These are phyloP conservation scores for Latheticus oryzae DNA, from an alignment of 2,888 invertebrate species.

Conservation along the genomic window DNA sequence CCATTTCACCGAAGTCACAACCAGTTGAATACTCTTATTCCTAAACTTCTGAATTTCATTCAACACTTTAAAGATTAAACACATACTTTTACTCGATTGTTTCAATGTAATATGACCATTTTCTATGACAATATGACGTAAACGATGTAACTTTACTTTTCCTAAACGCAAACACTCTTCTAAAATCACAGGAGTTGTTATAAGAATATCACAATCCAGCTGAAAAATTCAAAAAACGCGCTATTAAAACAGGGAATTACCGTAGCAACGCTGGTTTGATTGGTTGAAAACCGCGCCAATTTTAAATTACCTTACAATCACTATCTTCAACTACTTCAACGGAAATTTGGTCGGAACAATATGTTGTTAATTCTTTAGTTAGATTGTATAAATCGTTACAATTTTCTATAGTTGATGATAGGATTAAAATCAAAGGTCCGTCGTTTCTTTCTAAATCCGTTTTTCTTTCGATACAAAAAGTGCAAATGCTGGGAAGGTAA, in stretches of 20 bases:
- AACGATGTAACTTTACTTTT: slow-evolving; percentile 12
- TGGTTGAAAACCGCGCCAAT: no score
- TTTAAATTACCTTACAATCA: no score
- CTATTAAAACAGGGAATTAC: background rate
- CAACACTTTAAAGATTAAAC: slow-evolving; percentile 7
- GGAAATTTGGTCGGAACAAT: background rate
- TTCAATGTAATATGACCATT: slow-evolving; percentile 15
- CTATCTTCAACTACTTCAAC: no score
- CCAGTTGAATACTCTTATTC: slow-evolving; percentile 17
- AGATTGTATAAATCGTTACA: slow-evolving; percentile 4
- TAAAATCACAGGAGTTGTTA: slow-evolving; percentile 13
- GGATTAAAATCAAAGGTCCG: slow-evolving; percentile 17
- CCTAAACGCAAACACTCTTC: slow-evolving; percentile 7
- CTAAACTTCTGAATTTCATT: slow-evolving; percentile 4
- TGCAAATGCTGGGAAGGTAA: slow-evolving; percentile 16
- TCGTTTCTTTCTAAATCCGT: slow-evolving; percentile 4
- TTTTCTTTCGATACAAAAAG: slow-evolving; percentile 10
- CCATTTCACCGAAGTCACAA: slow-evolving; percentile 24
- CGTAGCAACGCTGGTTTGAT: no score
- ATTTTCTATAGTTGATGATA: background rate
- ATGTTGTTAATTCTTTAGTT: background rate
- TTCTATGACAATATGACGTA: slow-evolving; percentile 24
- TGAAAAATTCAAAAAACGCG: slow-evolving; percentile 4
- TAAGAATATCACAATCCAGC: slow-evolving; percentile 20
- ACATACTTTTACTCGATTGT: background rate